Percentiles rank a stretch among this genome's conserved stretches.
These are phyloP conservation scores for Cichladusa arquata DNA, from an alignment of 2,113 vertebrate genomes.

Conservation along the genomic window DNA sequence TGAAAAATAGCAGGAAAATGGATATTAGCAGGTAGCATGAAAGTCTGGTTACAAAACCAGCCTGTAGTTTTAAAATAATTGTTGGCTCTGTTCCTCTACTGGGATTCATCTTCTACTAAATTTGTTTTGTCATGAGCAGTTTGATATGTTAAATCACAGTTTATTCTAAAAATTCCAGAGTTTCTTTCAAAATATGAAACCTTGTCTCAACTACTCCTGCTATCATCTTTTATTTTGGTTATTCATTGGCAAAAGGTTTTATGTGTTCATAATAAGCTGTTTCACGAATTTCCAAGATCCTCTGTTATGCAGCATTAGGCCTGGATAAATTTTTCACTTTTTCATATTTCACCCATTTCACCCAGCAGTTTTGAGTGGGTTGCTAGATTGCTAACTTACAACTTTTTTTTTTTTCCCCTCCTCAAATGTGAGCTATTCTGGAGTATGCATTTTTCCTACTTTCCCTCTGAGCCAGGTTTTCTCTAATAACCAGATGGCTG, in stretches of 20 bases:
- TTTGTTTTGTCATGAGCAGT: background rate
- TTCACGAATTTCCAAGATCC: background rate
- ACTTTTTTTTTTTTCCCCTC: no score
- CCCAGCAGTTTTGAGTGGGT: background rate
- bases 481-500: slow-evolving; percentile 29
- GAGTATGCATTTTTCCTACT: background rate
- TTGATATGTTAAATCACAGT: background rate
- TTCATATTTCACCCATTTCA: background rate
- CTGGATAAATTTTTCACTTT: background rate
- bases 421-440: background rate
- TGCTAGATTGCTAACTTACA: background rate
- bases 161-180: background rate
- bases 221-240: background rate
- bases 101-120: background rate
- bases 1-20: background rate
- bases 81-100: background rate
- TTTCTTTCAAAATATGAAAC: background rate
- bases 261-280: background rate
- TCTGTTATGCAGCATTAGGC: background rate
- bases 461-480: slow-evolving; percentile 4
- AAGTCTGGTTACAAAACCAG: background rate
- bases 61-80: background rate
- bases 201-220: background rate
- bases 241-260: background rate
- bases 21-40: background rate